These are phyloP conservation scores for Chiroxiphia lanceolata DNA, from an alignment of 2,797 vertebrate species.

Conservation along the genomic window DNA sequence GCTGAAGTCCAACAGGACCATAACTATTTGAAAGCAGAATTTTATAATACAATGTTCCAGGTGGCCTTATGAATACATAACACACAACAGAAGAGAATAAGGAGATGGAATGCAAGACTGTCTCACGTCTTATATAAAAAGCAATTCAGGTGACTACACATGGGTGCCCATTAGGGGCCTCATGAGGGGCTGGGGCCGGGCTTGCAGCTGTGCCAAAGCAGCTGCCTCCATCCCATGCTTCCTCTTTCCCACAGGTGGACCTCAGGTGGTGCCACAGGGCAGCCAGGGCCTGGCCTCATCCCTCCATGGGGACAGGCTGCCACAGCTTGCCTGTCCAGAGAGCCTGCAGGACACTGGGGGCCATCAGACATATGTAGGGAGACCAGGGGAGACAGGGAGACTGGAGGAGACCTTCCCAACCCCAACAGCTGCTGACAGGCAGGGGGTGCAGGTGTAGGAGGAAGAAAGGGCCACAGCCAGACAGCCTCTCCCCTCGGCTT, in stretches of 20 bases:
- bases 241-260: neutral
- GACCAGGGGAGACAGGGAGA: neutral
- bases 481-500: neutral
- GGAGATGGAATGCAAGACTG: neutral
- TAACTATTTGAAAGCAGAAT: neutral
- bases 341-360: neutral
- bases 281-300: neutral
- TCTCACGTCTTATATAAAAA: neutral
- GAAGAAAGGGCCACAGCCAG: neutral
- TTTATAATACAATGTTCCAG: neutral
- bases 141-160: neutral
- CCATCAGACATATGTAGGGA: neutral
- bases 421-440: neutral
- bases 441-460: neutral
- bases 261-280: neutral
- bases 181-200: neutral
- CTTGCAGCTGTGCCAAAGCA: neutral
- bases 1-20: neutral
- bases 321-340: neutral
- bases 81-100: neutral
- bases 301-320: neutral
- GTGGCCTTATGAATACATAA: neutral
- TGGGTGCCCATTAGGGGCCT: neutral
- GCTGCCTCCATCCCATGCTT: neutral
- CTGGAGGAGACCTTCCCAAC: neutral